These are phyloP conservation scores for Chymomyza caudatula DNA, from an alignment of 2,888 invertebrate species.

Conservation along the genomic window DNA sequence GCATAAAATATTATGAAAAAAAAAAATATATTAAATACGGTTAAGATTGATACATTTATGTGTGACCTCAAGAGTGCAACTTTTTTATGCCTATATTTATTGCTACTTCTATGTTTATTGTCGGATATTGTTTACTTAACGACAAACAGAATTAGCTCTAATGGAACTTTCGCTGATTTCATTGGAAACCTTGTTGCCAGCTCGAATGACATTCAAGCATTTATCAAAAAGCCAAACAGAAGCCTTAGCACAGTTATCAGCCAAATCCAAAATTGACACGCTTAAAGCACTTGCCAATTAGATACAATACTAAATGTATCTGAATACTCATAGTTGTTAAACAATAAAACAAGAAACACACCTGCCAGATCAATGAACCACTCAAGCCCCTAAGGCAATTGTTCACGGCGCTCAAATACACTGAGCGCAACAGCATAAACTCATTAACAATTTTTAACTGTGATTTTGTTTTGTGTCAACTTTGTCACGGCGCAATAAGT, in stretches of 20 bases:
- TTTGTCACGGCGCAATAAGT: conserved; percentile 50
- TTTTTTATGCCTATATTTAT: neutral
- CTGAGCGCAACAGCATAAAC: conserved; percentile 47
- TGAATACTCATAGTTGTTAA: conserved; percentile 1
- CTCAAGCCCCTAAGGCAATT: conserved; percentile 41
- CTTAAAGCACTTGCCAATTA: conserved; percentile 28
- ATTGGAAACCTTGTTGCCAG: neutral
- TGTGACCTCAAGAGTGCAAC: neutral
- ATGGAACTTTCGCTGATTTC: neutral
- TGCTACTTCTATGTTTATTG: neutral
- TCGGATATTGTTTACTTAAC: neutral
- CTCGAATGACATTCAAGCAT: neutral
- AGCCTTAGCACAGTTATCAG: neutral
- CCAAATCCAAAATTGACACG: neutral
- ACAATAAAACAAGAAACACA: conserved; percentile 30
- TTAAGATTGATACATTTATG: neutral
- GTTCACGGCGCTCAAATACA: neutral
- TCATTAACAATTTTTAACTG: conserved; percentile 45
- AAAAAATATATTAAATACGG: neutral
- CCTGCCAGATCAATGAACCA: conserved; percentile 55
- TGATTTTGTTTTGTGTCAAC: conserved; percentile 22
- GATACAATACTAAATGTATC: neutral
- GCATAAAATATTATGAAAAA: too few species aligned
- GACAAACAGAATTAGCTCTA: neutral
- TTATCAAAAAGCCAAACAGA: neutral